Base-by-base conservation (phyloP, 2,113 vertebrate species). In the Oxygymnocypris stewartii region DNA sequence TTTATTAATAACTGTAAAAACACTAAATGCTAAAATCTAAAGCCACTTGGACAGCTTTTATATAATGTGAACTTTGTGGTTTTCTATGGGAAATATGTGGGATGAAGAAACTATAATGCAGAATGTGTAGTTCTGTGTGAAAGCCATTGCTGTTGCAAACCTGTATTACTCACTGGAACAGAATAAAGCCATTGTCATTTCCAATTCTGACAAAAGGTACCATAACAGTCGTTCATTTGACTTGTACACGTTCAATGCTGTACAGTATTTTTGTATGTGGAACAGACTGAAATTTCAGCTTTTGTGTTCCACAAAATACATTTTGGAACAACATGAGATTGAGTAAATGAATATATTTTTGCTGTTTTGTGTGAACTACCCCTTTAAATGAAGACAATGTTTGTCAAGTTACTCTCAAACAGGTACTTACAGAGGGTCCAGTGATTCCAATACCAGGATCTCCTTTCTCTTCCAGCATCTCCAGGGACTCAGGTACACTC, bases 401-500 rank as follows among this genome's bases (percentile, higher is more conserved):
- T 25, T 28, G n/a, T 47, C 5, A 76, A 42, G 37, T 74, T 74
- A 3, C 47, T 25, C 1, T 1, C 1, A 47, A 54, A 78, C 7
- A 54, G 76, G 14, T 91, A 97, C 97, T 97, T 94, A 99, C 98
- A 83, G 92, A 91, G 57, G 90, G 90, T 61, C 98, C 98, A 23
- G 92, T 94, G 87, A 95, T 86, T 76, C 96, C 95, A 85, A 94
- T 79, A 71, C 97, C 98, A 71, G 96, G 94, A 31, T 97, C 96
- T 0, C 97, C 98, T 86, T 92, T 95, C 79, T 99, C 97, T 47
- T n/a, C 97, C 98, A 1, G 96, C 95, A 28, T 96, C 93, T 84
- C 98, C 98, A 7, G 96, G 96, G 47, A 98, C 87, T 44, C 98
- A 12, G 97, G 97, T 0, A 99, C 92, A 23, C 98, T 93, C 98